Percentiles rank a stretch among this genome's conserved stretches.
phyloP scores from a whole-genome alignment of 2,888 invertebrate species.

The Orthonychiurus folsomi region DNA sequence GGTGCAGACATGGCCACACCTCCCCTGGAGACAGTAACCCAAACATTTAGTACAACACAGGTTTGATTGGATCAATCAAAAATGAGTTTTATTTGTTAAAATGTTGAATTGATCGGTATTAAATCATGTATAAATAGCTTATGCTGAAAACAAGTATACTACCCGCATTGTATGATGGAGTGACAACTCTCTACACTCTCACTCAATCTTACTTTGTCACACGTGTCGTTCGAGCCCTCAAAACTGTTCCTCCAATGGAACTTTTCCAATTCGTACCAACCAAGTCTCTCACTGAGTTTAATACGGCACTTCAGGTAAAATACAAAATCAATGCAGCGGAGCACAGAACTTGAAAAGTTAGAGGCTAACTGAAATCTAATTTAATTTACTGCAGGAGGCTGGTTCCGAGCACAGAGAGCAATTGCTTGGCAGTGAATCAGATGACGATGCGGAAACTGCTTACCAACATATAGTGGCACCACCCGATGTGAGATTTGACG shows the following conservation, averaged over 20 bases:
- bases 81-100: conserved; percentile 1
- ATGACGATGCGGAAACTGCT: conserved; percentile 67
- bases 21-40: conserved; percentile 75
- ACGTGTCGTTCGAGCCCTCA: conserved; percentile 77
- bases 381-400: conserved; percentile 74
- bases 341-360: too few relatives aligned
- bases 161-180: conserved; percentile 65
- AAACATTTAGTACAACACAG: conserved; percentile 85
- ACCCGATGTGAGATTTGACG: conserved; percentile 34
- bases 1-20: conserved; percentile 71
- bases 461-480: conserved; percentile 44
- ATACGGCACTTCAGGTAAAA: conserved; percentile 72
- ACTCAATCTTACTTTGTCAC: conserved; percentile 83
- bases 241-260: conserved; percentile 79
- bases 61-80: conserved; percentile 16
- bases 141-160: conserved; percentile 80
- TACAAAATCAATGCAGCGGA: too few relatives aligned
- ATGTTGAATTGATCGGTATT: conserved; percentile 5
- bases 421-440: conserved; percentile 53
- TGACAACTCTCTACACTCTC: conserved; percentile 64
- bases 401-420: conserved; percentile 72
- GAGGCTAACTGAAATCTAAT: too few relatives aligned
- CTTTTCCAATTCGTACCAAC: conserved; percentile 77
- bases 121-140: conserved; percentile 44
- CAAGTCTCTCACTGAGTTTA: conserved; percentile 78